Evolutionary conservation across 2,113 vertebrate species (phyloP), one percentile per base, ranked within the genome.

Genomic region (Oceanites oceanicus): DNA sequence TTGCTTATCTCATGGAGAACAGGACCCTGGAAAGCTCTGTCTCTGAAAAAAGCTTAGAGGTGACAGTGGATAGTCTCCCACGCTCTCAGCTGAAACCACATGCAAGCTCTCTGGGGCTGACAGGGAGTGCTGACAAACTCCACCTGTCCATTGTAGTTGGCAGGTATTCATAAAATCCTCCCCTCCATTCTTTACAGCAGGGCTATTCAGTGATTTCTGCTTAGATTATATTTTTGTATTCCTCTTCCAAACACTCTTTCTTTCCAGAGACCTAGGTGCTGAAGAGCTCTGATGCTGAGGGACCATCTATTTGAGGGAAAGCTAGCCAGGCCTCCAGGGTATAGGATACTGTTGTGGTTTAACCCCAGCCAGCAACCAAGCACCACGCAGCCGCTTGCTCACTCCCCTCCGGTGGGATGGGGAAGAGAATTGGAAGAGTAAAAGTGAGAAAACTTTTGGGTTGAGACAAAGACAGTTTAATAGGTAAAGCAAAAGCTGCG

Each of bases 21-120:
- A 73, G n/a, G 44, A 71, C 32, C 19, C n/a, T 87, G 29, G 18
- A 92, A 94, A 72, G 13, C 10, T 82, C 17, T 42, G 13, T 0
- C 4, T 74, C 45, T 63, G 23, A 62, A 70, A 56, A 81, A 53
- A 49, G 1, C 14, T 25, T 59, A 44, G 13, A 67, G 5, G 6
- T 59, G 11, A 38, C 44, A 38, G 7, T 29, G 19, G 15, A 25
- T 30, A 55, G 3, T 34, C 14, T 47, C 2, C 15, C 34, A 10
- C 2, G 0, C 7, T 65, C 17, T 55, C n/a, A 52, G 22, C 12
- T 2, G 7, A 91, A 87, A 42, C 2, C 2, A 75, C 4, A 10
- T 9, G 8, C 34, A 55, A 66, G 8, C 3, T 75, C 10, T 55
- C 38, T 53, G 20, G 13, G 45, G 2, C 17, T 74, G 50, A 15